Evolutionary conservation across 2,113 vertebrate species (phyloP).

Genomic region (Hippocampus guttulatus): DNA sequence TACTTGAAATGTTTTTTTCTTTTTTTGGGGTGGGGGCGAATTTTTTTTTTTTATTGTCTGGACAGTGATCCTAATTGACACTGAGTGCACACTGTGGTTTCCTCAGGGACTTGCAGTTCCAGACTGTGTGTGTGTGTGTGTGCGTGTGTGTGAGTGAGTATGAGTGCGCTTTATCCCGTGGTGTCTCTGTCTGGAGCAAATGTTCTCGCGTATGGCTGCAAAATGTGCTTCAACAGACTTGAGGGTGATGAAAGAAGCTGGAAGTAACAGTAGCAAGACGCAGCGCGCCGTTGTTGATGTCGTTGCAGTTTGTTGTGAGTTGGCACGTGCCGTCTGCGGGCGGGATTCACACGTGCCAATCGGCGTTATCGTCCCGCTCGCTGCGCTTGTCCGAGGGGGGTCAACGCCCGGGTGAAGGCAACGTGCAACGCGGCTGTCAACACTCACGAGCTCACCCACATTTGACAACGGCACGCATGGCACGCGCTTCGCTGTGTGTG

Average conservation of each 20-base stretch:
- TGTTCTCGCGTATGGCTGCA: not conserved
- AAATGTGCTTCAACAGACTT: not conserved
- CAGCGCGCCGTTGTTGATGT: not conserved
- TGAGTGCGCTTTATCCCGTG: not conserved
- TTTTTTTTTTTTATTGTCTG: conserved; percentile 7
- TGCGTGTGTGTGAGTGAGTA: not conserved
- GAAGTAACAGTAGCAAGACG: not conserved
- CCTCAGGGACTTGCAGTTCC: conserved; percentile 8
- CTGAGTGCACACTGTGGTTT: conserved; percentile 34
- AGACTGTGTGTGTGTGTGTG: not conserved
- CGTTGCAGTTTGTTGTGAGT: not conserved
- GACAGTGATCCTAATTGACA: conserved; percentile 55
- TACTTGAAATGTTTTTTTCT: too few species aligned
- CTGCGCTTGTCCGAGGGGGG: conserved; percentile 7
- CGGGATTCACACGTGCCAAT: conserved; percentile 27
- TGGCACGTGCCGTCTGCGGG: not conserved
- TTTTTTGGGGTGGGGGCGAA: too few species aligned
- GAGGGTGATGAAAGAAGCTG: not conserved
- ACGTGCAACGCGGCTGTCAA: conserved; percentile 28
- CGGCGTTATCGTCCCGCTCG: conserved; percentile 10
- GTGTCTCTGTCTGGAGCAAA: not conserved
- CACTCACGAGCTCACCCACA: conserved; percentile 11
- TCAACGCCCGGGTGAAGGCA: conserved; percentile 15
- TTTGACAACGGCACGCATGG: conserved; percentile 8
- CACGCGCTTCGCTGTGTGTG: not conserved